phyloP scores from a whole-genome alignment of 2,113 vertebrate species.

The Tenrec ecaudatus region DNA sequence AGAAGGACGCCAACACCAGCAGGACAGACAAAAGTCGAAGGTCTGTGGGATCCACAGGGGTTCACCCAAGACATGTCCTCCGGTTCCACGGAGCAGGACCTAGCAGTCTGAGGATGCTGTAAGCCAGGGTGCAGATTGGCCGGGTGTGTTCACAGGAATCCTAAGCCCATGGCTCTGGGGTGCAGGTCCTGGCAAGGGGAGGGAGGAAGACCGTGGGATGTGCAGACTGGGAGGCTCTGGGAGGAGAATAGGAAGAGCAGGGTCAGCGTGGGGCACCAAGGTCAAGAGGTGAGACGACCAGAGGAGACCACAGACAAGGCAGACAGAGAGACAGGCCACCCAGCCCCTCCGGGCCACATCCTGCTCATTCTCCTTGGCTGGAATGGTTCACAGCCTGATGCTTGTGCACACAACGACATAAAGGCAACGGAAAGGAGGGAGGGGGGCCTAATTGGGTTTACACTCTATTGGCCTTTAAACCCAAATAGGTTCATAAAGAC shows the following conservation, averaged over 20 bases:
- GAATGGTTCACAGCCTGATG: not conserved
- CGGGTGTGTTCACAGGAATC: not conserved
- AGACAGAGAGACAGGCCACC: not conserved
- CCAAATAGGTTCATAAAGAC: not conserved
- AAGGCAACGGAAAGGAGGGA: not conserved
- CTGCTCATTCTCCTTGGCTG: not conserved
- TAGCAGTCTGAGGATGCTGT: not conserved
- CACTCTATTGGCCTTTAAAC: not conserved
- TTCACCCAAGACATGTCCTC: not conserved
- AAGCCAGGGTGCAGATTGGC: not conserved
- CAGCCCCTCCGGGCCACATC: not conserved
- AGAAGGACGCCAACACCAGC: not conserved
- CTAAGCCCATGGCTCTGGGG: not conserved
- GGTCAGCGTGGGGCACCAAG: not conserved
- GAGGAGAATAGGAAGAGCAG: not conserved
- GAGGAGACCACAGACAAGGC: not conserved
- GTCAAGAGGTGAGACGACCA: not conserved
- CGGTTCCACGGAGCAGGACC: not conserved
- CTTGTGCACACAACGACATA: not conserved
- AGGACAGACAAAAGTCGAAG: not conserved
- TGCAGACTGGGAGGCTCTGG: not conserved
- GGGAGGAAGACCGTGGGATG: not conserved
- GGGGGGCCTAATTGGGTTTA: not conserved
- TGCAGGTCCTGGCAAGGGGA: not conserved
- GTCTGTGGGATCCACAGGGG: not conserved